Percentiles rank a stretch among this genome's conserved stretches.
Evolutionary conservation across 2,797 vertebrate species (phyloP).

Genomic region (Crypturellus tataupa): DNA sequence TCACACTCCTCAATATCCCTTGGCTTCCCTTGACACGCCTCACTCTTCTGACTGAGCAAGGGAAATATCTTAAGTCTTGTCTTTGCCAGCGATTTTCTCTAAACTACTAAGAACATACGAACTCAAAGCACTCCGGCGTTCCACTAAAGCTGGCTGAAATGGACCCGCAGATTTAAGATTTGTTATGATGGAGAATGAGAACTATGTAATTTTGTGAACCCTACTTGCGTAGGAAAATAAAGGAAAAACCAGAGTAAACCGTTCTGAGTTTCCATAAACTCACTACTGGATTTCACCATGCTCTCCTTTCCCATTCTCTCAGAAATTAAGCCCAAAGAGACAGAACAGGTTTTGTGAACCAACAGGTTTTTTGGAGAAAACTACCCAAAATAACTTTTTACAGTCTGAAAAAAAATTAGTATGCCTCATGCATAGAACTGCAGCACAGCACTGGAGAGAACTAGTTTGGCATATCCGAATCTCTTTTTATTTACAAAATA

Average conservation of each 20-base stretch:
- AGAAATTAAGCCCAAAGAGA: neutral
- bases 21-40: neutral
- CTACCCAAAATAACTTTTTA: neutral
- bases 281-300: neutral
- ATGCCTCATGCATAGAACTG: slow-evolving; percentile 41
- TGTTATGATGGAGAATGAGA: neutral
- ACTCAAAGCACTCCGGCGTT: neutral
- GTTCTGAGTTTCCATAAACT: neutral
- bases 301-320: neutral
- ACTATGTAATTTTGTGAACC: neutral
- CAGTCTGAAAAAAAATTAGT: slow-evolving; percentile 40
- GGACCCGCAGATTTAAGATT: slow-evolving; percentile 1
- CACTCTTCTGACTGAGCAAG: neutral
- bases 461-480: neutral
- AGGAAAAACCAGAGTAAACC: neutral
- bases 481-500: slow-evolving; percentile 33
- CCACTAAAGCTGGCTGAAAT: neutral
- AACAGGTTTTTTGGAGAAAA: neutral
- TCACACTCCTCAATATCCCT: neutral
- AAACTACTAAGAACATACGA: neutral
- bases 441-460: slow-evolving; percentile 39
- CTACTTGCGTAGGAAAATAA: slow-evolving; percentile 16
- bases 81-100: slow-evolving; percentile 30
- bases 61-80: neutral
- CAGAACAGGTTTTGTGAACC: neutral